Base-by-base conservation (phyloP, 2,888 invertebrate species). In the Agrilus mali region DNA sequence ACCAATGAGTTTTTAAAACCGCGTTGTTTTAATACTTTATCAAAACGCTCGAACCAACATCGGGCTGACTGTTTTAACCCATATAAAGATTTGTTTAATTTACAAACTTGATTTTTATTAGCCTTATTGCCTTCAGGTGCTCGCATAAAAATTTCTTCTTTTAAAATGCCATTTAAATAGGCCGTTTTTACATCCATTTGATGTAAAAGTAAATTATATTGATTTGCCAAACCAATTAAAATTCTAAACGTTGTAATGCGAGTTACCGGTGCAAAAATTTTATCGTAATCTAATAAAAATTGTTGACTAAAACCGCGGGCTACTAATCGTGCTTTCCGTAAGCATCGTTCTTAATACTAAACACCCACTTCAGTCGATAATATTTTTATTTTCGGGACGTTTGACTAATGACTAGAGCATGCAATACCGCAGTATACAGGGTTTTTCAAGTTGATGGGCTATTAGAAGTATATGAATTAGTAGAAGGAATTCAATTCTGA, bases 71-170 rank as follows among this genome's bases (percentile, higher is more conserved):
- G 53, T 36, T 55, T 53, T 17, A 57, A 38, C 0, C 55, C 55
- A 49, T 57, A 56, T 35, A 58, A 50, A 20, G 46, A 50, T 42
- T 53, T 53, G 17, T 55, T 51, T 45, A 56, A 44, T 37, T 45
- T 41, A 38, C 50, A 53, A n/a, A 52, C 48, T 38, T 13, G 20
- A 14, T 13, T 7, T 37, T 42, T 34, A 38, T 43, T 36, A 6
- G 36, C 47, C 47, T 47, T 15, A 47, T 50, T 36, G 50, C 48
- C 16, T 35, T 17, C n/a, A n/a, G n/a, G n/a, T n/a, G n/a, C n/a
- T n/a, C n/a, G n/a, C n/a, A n/a, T n/a, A n/a, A n/a, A n/a, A 52
- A 55, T 55, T 47, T 49, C 53, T 40, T 55, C 53, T 15, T 52
- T 48, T 4, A 55, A 38, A 32, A 42, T 36, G 15, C 55, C 53